phyloP scores from a whole-genome alignment of 2,797 vertebrate genomes.

The Loriculus beryllinus region DNA sequence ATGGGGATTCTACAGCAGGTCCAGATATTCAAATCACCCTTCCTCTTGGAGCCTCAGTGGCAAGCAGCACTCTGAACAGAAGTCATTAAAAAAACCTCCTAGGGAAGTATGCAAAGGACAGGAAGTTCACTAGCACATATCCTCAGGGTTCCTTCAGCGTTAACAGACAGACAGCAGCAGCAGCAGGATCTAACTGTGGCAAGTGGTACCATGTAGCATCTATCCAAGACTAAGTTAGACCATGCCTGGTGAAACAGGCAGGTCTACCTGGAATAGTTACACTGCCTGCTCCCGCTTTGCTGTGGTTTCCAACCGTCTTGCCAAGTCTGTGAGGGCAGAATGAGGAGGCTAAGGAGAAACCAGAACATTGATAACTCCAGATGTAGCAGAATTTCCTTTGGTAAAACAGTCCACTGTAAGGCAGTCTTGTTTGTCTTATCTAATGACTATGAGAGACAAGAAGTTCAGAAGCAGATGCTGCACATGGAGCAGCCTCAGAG shows the following conservation, averaged over 20 bases:
- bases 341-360: neutral
- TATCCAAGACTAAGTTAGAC: neutral
- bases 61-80: neutral
- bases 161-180: neutral
- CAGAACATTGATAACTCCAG: neutral
- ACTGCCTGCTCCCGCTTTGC: neutral
- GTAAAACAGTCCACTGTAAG: neutral
- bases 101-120: neutral
- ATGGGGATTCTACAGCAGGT: neutral
- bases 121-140: neutral
- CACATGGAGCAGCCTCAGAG: neutral
- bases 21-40: neutral
- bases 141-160: neutral
- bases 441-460: neutral
- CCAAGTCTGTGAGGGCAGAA: neutral
- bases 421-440: neutral
- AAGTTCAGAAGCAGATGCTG: neutral
- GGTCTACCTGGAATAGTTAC: neutral
- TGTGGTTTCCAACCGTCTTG: neutral
- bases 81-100: neutral
- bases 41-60: neutral
- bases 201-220: neutral
- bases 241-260: neutral
- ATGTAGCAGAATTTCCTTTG: neutral
- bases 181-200: neutral